Evolutionary conservation across 2,113 vertebrate genomes (phyloP), one percentile per base, ranked within the genome.

Genomic region (Equus przewalskii): DNA sequence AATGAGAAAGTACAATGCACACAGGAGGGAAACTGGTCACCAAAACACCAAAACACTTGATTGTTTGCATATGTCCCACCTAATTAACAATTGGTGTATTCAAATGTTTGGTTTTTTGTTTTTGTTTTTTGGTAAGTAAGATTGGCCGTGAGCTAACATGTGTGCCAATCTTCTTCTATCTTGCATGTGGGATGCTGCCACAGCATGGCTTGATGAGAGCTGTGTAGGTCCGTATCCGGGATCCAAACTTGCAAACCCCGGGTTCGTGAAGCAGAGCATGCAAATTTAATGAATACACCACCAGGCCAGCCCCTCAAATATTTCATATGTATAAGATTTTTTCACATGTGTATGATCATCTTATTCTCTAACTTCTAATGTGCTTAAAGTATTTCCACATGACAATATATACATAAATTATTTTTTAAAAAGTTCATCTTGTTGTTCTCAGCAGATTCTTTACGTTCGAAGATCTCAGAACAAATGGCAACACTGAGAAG

Each of bases 291-390:
- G 36, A 41, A 41, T 41, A 41, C 36, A 41, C 36, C 36, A 41
- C 36, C 36, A 41, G 36, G 36, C 36, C 36, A 41, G 36, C 36
- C 36, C 36, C 36, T 72, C 18, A 49, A 44, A 85, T 28, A 3
- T 7, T 5, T 4, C 41, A 0, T 33, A 54, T 28, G n/a, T 10
- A 18, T 62, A 76, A 41, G 5, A 81, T 65, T 83, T 83, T 28
- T 76, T 1, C 0, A 2, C 33, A 3, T 51, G 21, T 26, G 3
- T 46, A 1, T n/a, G 5, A 60, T 80, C 15, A 46, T 70, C 21
- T 19, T 82, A 62, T 19, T 89, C 54, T 78, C 28, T 76, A 60
- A 82, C 49, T 54, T 81, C 15, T 14, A 36, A 0, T 60, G 60
- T 49, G 2, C 22, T 69, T 93, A 69, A n/a, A 81, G 44, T 69